Base-by-base conservation (phyloP, 2,888 invertebrate species). In the Volucella inanis region DNA sequence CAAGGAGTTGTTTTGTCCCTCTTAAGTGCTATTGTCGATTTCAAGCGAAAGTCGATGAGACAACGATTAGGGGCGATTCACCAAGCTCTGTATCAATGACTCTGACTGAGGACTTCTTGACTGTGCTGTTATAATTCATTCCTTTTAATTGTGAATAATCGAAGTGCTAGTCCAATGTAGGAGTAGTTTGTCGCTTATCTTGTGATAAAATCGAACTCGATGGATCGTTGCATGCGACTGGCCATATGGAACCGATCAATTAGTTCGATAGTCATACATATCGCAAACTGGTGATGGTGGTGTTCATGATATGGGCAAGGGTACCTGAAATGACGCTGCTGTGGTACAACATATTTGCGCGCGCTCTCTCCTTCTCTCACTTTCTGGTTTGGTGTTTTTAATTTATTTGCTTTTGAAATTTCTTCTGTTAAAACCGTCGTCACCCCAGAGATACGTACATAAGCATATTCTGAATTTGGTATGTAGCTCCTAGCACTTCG, bases 241-340 rank as follows among this genome's bases (percentile, higher is more conserved):
- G 88, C 90, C 91, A 91, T 90, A 90, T 90, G 92, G 91, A 91
- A 91, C 91, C 92, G 91, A 92, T 91, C 92, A 91, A 92, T 91
- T 91, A 91, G 90, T 88, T 88, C 88, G 88, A 89, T 89, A 89
- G 87, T 77, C 72, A 81, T 31, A 31, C 31, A 22, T 22, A 22
- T 22, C 74, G 77, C 67, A 50, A 80, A 77, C 87, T 77, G 59
- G 38, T 54, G 67, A 57, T 57, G 78, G 64, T 43, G 59, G 4
- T 12, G 52, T 41, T n/a, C 50, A 41, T 64, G 50, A 47, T 18
- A 71, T 61, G 47, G 52, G 38, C 15, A 64, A 67, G 76, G 81
- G 81, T 77, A 77, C 81, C 70, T 78, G 68, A 72, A 74, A 71
- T 76, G 41, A 80, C 61, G 65, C 75, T 67, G 50, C 78, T 78